Percentiles rank a stretch among this genome's conserved stretches.
Evolutionary conservation across 2,797 vertebrate genomes (phyloP).

Genomic region (Poeciliopsis infans): DNA sequence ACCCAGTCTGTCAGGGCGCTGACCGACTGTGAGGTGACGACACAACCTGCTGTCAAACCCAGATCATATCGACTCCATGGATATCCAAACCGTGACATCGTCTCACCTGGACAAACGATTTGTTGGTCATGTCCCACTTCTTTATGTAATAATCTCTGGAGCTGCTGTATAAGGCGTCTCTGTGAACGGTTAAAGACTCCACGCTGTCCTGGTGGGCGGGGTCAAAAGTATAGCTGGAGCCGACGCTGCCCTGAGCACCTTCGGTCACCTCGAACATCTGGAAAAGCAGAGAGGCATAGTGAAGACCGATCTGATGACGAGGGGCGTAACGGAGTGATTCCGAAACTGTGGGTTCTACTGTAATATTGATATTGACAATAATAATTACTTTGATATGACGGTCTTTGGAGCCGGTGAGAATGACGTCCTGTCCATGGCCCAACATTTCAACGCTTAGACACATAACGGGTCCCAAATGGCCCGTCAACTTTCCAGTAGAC

Average conservation of each 20-base stretch:
- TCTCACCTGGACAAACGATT: conserved; percentile 87
- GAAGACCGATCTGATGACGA: background rate
- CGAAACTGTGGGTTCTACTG: background rate
- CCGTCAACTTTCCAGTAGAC: conserved; percentile 95
- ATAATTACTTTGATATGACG: conserved; percentile 90
- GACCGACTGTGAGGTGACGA: conserved; percentile 84
- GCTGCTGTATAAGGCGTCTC: conserved; percentile 90
- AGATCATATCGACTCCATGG: background rate
- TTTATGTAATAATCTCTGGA: conserved; percentile 94
- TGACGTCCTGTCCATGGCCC: conserved; percentile 90
- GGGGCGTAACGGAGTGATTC: background rate
- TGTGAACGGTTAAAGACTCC: conserved; percentile 87
- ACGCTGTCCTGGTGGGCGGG: conserved; percentile 93
- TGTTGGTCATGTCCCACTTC: conserved; percentile 93
- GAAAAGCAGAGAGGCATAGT: background rate
- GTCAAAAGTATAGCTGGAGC: conserved; percentile 89
- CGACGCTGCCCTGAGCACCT: conserved; percentile 91
- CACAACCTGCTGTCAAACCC: background rate
- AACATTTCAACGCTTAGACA: conserved; percentile 92
- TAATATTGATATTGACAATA: too few relatives aligned
- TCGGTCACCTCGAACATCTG: conserved; percentile 98
- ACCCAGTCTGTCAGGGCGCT: conserved; percentile 91
- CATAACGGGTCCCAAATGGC: conserved; percentile 94
- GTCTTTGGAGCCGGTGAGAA: conserved; percentile 96
- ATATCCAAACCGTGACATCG: background rate